Evolutionary conservation across 2,888 invertebrate genomes (phyloP), one percentile per base, ranked within the genome.

Genomic region (Platerodrilus igneus): DNA sequence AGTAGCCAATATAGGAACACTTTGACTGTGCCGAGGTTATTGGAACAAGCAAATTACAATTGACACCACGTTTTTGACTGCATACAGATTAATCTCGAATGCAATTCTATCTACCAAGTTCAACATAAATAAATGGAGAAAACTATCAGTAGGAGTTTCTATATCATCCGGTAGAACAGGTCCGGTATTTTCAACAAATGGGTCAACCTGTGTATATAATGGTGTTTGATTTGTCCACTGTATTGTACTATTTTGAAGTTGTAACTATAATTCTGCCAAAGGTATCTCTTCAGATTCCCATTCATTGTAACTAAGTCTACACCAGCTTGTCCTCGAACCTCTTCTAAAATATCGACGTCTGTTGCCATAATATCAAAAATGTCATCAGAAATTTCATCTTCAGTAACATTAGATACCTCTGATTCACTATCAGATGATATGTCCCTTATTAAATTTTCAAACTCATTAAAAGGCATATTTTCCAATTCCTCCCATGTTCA

Each of bases 101-200:
- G n/a, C n/a, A n/a, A n/a, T n/a, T n/a, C n/a, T n/a, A n/a, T n/a
- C n/a, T n/a, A n/a, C n/a, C n/a, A n/a, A n/a, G n/a, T n/a, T n/a
- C n/a, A n/a, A n/a, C n/a, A n/a, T n/a, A 28, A 35, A 35, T 6
- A 35, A 11, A 10, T 27, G 27, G n/a, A 27, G 9, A 10, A 35
- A 35, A 6, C 27, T 15, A 14, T 35, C 35, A 4, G 4, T 13
- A 17, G 34, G 34, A 2, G 19, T 10, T 10, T 34, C 34, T 7
- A 25, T 7, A 26, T 25, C 7, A 17, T 34, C 34, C 2, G 25
- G 18, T n/a, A 34, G 17, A 18, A 19, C 19, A 7, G 35, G 25
- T 8, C 35, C 27, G 18, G 19, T 18, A 26, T 6, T 13, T 34
- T 25, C 25, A 7, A 16, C 13, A 25, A 34, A 25, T 11, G 13